Evolutionary conservation across 2,113 vertebrate genomes (phyloP).

Genomic region (Megaceryle maxima): DNA sequence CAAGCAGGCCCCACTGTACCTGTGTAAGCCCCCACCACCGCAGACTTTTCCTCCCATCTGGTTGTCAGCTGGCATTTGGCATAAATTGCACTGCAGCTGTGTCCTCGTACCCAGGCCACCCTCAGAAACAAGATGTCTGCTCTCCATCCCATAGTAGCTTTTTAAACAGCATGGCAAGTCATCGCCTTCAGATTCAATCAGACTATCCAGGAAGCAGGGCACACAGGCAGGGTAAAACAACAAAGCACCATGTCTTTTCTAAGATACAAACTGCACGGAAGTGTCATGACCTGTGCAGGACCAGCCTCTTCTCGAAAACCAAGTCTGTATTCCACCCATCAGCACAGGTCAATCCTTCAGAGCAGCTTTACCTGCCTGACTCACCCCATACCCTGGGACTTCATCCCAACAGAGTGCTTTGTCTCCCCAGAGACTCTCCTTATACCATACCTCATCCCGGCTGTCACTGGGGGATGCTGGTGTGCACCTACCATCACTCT

Average conservation of each 20-base stretch:
- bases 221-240: background rate
- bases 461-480: background rate
- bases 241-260: background rate
- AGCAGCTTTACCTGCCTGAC: background rate
- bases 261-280: background rate
- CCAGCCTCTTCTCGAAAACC: background rate
- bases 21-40: rapidly evolving
- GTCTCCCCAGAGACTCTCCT: background rate
- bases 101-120: background rate
- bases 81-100: background rate
- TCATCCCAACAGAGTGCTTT: background rate
- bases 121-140: background rate
- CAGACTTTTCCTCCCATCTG: rapidly evolving
- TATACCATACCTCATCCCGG: background rate
- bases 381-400: background rate
- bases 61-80: background rate
- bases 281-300: background rate
- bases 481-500: background rate
- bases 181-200: background rate
- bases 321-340: background rate
- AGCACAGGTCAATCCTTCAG: background rate
- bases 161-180: background rate
- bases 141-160: background rate
- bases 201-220: background rate
- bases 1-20: rapidly evolving